Evolutionary conservation across 2,797 vertebrate genomes (phyloP).

Genomic region (Todus mexicanus): DNA sequence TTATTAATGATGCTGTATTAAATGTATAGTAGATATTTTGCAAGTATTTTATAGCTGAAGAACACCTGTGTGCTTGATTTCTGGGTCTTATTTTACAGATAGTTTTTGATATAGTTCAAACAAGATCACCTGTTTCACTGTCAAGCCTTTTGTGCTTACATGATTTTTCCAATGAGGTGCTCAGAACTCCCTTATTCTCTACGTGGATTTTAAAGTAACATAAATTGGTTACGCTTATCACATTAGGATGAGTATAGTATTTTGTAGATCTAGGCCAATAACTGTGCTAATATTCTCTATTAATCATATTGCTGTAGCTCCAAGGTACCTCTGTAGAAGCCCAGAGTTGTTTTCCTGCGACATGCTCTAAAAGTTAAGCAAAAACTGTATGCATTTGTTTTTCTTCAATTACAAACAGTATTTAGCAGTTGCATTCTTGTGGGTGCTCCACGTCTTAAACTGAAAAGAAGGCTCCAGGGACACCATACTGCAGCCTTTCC

Average conservation of each 20-base stretch:
- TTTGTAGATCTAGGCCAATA: neutral
- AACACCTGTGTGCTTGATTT: neutral
- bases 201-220: neutral
- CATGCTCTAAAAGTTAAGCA: neutral
- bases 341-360: neutral
- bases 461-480: neutral
- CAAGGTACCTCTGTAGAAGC: neutral
- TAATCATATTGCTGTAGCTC: neutral
- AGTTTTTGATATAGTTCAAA: neutral
- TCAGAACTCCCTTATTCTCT: neutral
- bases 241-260: neutral
- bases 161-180: neutral
- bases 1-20: neutral
- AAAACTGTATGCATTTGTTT: neutral
- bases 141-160: neutral
- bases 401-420: neutral
- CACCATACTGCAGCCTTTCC: neutral
- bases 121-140: neutral
- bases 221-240: neutral
- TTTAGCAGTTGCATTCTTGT: neutral
- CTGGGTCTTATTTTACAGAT: neutral
- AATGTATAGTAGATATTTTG: neutral
- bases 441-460: fast-evolving
- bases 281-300: neutral
- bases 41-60: neutral